These are phyloP conservation scores for Furcifer pardalis DNA, from an alignment of 2,797 vertebrate species.

Conservation along the genomic window DNA sequence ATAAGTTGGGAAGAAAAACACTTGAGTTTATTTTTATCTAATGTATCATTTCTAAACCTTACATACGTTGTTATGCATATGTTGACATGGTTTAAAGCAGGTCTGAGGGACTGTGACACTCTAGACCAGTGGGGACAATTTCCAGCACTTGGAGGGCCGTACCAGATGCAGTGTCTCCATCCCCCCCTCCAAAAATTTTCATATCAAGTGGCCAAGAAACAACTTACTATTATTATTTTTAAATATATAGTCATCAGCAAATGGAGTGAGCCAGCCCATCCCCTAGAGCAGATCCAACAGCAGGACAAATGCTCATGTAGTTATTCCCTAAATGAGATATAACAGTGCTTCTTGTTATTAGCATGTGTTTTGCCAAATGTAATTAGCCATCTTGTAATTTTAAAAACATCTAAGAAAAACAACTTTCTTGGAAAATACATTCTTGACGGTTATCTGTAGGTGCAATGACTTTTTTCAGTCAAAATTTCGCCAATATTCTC, in stretches of 20 bases:
- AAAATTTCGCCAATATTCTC: neutral
- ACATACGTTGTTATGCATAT: neutral
- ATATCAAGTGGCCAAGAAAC: too few species aligned
- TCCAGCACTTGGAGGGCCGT: too few species aligned
- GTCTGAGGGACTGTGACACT: neutral
- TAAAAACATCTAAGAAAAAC: neutral
- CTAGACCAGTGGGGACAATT: too few species aligned
- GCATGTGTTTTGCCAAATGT: neutral
- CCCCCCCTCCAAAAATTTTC: too few species aligned
- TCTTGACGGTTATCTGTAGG: neutral
- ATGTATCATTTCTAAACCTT: neutral
- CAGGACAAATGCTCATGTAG: too few species aligned
- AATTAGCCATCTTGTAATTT: neutral
- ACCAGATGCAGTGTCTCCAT: too few species aligned
- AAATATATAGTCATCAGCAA: too few species aligned
- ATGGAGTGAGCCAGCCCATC: too few species aligned
- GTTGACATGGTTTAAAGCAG: neutral
- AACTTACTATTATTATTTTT: too few species aligned
- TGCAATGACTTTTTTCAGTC: conserved; percentile 12
- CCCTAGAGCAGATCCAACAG: too few species aligned
- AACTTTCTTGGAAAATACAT: neutral
- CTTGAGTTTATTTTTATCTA: neutral
- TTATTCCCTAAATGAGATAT: neutral
- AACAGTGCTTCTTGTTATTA: neutral
- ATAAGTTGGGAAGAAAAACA: neutral